A percentile compares a stretch with the other conserved stretches of the same genome.
Conservation (phyloP, 2,888 invertebrate genomes). For the Acanthoscelides obtectus region DNA sequence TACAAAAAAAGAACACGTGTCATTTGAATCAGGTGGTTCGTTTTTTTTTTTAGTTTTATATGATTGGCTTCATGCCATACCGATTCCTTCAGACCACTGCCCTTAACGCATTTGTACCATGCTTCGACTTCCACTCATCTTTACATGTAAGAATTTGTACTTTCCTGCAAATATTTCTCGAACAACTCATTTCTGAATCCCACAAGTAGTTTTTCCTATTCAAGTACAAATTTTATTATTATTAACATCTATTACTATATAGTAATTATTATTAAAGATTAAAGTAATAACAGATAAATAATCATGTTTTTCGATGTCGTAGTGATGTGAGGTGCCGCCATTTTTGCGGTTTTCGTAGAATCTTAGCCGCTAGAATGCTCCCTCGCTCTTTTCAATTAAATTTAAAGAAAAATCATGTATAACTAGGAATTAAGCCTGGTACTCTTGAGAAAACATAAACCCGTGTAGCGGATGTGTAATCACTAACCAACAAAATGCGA, state of each 20-base stretch:
- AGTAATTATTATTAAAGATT: not conserved
- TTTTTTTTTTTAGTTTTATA: no score
- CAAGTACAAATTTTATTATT: conserved; percentile 44
- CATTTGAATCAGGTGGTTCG: no score
- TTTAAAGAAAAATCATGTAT: not conserved
- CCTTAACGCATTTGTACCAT: no score
- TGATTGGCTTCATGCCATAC: no score
- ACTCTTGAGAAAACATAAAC: no score
- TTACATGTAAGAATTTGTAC: no score
- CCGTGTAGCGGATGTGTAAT: no score
- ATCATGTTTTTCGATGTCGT: conserved; percentile 44
- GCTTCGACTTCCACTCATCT: no score
- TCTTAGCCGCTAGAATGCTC: conserved; percentile 41
- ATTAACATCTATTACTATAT: conserved; percentile 32
- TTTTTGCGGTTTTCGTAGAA: conserved; percentile 27
- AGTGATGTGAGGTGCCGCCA: conserved; percentile 35
- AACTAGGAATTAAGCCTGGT: not conserved
- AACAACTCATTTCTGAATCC: conserved; percentile 23
- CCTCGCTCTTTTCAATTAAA: conserved; percentile 48
- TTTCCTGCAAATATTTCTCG: not conserved
- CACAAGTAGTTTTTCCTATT: conserved; percentile 39
- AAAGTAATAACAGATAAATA: conserved; percentile 23
- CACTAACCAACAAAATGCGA: no score
- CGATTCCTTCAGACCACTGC: no score
- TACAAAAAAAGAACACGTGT: no score